Evolutionary conservation across 1,140 invertebrate species (phyloP).

Genomic region (Drosophila bipectinata): DNA sequence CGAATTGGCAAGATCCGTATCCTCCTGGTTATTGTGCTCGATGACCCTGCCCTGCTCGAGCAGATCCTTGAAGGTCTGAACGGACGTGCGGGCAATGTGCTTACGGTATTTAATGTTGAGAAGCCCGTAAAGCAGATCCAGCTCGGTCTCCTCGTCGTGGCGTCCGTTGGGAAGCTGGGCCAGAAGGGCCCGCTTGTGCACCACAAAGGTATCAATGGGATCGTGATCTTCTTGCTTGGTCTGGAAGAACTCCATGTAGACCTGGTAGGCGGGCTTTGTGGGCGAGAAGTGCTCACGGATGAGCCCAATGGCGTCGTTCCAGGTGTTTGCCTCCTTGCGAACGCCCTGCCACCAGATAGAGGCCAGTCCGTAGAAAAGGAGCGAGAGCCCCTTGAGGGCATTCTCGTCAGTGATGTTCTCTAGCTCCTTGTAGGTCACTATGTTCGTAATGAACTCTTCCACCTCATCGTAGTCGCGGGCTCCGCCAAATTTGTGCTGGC

Average conservation of each 20-base stretch:
- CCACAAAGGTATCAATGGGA: conserved; percentile 75
- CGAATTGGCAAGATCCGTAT: conserved; percentile 13
- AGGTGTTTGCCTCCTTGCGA: conserved; percentile 76
- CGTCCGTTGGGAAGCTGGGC: conserved; percentile 73
- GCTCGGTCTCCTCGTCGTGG: conserved; percentile 74
- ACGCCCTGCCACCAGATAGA: conserved; percentile 84
- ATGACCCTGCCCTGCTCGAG: conserved; percentile 77
- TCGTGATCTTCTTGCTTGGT: conserved; percentile 63
- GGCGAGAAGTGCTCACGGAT: conserved; percentile 77
- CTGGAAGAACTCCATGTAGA: conserved; percentile 78
- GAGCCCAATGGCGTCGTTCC: conserved; percentile 66
- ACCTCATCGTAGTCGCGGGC: conserved; percentile 70
- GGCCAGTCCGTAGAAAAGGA: conserved; percentile 82
- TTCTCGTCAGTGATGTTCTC: conserved; percentile 78
- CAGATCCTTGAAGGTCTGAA: conserved; percentile 67
- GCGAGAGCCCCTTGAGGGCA: conserved; percentile 81
- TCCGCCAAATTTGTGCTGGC: conserved; percentile 59
- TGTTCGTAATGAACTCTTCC: conserved; percentile 73
- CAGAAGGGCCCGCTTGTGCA: conserved; percentile 75
- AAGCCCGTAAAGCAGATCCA: conserved; percentile 79
- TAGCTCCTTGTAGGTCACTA: conserved; percentile 72
- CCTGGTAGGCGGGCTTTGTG: conserved; percentile 72
- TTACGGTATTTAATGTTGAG: conserved; percentile 77
- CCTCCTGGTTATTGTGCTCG: conserved; percentile 69
- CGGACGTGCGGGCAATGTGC: conserved; percentile 61